Percentiles rank a stretch among this genome's conserved stretches.
phyloP scores from a whole-genome alignment of 2,888 invertebrate species.

The Epinotia nisella region DNA sequence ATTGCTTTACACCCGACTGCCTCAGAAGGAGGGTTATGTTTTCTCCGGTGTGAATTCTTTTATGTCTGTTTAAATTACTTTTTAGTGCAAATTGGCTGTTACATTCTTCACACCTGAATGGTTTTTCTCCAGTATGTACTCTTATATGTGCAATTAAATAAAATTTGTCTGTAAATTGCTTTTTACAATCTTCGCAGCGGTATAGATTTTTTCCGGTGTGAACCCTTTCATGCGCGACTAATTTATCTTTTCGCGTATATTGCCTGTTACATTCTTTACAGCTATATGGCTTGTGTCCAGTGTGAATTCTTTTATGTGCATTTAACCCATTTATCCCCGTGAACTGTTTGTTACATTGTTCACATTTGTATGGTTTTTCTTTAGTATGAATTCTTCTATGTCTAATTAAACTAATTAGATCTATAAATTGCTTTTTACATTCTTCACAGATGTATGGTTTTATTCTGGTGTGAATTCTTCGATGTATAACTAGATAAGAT shows the following conservation, averaged over 20 bases:
- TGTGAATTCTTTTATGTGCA: neutral
- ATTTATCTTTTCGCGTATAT: neutral
- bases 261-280: neutral
- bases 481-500: neutral
- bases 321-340: neutral
- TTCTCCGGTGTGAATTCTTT: neutral
- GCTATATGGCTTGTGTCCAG: neutral
- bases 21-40: no score
- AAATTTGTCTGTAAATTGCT: neutral
- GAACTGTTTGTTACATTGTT: neutral
- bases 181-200: neutral
- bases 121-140: neutral
- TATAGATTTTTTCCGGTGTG: neutral
- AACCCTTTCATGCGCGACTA: neutral
- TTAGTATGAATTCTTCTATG: neutral
- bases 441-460: no score
- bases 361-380: neutral
- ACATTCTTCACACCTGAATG: slow-evolving; percentile 5
- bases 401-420: no score
- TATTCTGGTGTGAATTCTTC: neutral
- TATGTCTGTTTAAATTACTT: neutral
- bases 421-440: no score
- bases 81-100: neutral
- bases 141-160: neutral
- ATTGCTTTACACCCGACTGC: no score